Percentiles rank a stretch among this genome's conserved stretches.
These are phyloP conservation scores for Bufo gargarizans DNA, from an alignment of 2,113 vertebrate species.

Conservation along the genomic window DNA sequence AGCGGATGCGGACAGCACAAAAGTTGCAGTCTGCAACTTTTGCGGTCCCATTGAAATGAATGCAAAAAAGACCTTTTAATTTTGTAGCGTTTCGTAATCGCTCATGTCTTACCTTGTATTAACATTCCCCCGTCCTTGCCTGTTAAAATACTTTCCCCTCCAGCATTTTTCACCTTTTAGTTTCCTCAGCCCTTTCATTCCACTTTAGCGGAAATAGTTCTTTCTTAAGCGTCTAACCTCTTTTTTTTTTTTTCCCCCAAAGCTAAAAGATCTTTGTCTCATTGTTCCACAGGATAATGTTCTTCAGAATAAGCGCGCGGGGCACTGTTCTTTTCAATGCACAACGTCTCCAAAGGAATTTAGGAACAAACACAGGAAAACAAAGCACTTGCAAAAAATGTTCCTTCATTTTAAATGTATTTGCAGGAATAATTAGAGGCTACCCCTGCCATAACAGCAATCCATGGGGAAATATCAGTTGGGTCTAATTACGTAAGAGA, in stretches of 20 bases:
- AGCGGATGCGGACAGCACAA: too few relatives aligned
- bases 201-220: constrained; percentile 26
- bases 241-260: constrained; percentile 33
- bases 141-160: constrained; percentile 25
- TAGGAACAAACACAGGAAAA: constrained; percentile 47
- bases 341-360: constrained; percentile 43
- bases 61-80: background rate
- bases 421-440: constrained; percentile 14
- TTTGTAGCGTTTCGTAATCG: background rate
- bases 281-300: constrained; percentile 47
- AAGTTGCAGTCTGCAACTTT: too few relatives aligned
- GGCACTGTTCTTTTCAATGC: constrained; percentile 29
- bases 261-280: constrained; percentile 33
- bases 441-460: constrained; percentile 30
- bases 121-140: constrained; percentile 16
- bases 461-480: background rate
- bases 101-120: background rate
- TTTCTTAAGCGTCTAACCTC: constrained; percentile 14
- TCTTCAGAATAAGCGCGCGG: constrained; percentile 32
- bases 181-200: constrained; percentile 33
- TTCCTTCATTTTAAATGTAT: constrained; percentile 19
- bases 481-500: background rate
- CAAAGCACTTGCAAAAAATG: constrained; percentile 28
- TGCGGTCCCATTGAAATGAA: background rate
- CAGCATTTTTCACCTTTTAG: constrained; percentile 30